Evolutionary conservation across 2,113 vertebrate species (phyloP).

Genomic region (Notarius lentiginosus): DNA sequence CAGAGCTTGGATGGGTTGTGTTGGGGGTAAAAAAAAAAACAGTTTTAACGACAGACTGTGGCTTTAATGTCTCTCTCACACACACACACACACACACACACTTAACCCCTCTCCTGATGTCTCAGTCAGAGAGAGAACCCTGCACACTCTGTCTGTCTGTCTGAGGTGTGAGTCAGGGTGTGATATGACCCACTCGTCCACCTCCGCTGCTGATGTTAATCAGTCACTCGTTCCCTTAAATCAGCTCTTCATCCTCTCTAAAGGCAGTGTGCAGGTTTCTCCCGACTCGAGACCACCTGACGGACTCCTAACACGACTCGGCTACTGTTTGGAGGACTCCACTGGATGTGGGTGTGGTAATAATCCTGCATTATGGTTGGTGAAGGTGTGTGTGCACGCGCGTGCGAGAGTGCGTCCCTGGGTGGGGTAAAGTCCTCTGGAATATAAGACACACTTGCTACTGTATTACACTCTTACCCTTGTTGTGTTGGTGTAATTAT

Average conservation of each 20-base stretch:
- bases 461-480: not conserved
- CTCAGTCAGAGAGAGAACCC: not conserved
- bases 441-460: slow-evolving; percentile 16
- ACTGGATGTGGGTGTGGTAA: slow-evolving; percentile 11
- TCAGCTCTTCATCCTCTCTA: not conserved
- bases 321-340: not conserved
- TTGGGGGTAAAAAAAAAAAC: not conserved
- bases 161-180: not conserved
- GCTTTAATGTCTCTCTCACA: not conserved
- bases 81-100: not conserved
- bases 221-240: no score
- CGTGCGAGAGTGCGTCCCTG: not conserved
- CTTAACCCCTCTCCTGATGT: not conserved
- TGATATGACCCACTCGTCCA: not conserved
- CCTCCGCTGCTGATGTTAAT: not conserved
- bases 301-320: not conserved
- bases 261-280: slow-evolving; percentile 26
- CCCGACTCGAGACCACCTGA: not conserved
- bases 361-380: not conserved
- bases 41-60: not conserved
- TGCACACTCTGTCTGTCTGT: slow-evolving; percentile 4
- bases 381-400: not conserved
- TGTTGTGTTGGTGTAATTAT: not conserved
- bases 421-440: not conserved
- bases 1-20: not conserved